These are phyloP conservation scores for Aphidius gifuensis DNA, from an alignment of 1,140 invertebrate species.

Conservation along the genomic window DNA sequence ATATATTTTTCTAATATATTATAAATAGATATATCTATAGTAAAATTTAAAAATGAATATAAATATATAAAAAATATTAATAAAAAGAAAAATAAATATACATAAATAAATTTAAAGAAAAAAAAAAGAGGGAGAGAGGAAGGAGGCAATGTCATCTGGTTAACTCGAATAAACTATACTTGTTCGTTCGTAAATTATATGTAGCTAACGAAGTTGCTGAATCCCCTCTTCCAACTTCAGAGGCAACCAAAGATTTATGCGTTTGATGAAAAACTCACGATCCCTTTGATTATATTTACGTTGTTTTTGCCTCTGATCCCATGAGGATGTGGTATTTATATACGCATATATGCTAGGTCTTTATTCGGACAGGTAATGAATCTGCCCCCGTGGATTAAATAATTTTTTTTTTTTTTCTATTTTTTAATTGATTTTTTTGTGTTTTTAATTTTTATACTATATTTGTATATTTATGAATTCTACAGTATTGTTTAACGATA, in stretches of 20 bases:
- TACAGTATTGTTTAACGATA: background rate
- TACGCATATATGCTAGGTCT: constrained; percentile 8
- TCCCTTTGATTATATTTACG: constrained; percentile 42
- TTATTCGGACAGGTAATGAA: constrained; percentile 21
- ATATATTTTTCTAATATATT: too few species aligned
- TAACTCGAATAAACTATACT: too few species aligned
- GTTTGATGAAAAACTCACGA: constrained; percentile 26
- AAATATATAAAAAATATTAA: too few species aligned
- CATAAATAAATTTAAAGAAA: too few species aligned
- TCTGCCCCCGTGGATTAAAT: background rate
- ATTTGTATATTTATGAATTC: background rate
- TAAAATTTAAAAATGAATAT: too few species aligned
- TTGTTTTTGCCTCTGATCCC: constrained; percentile 22
- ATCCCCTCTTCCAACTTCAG: constrained; percentile 31
- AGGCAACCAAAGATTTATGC: constrained; percentile 30
- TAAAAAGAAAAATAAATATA: too few species aligned
- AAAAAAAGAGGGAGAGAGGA: too few species aligned
- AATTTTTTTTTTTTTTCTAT: constrained; percentile 1
- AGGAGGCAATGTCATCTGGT: too few species aligned
- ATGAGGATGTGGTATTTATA: constrained; percentile 11
- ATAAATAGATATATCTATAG: too few species aligned
- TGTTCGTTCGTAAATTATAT: constrained; percentile 39
- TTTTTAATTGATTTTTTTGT: background rate
- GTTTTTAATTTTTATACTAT: background rate
- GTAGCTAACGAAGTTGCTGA: constrained; percentile 45